Conservation (phyloP, 1,140 invertebrate species). For the Pogonomyrmex californicus region DNA sequence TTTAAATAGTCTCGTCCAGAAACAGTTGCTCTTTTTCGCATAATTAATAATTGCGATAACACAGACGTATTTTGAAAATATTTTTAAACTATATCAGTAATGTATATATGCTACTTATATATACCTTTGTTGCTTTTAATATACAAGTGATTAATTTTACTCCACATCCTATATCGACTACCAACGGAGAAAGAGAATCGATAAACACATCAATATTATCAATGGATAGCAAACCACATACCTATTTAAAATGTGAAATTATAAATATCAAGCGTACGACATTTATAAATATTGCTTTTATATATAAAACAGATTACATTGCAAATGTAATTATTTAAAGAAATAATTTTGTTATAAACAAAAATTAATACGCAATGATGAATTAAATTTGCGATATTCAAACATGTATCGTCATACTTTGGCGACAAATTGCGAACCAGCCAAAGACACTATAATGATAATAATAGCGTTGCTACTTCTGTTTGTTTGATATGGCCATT, state of each 20-base stretch:
- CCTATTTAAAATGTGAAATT: constrained; percentile 5
- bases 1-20: neutral
- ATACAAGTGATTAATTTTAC: constrained; percentile 48
- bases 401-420: constrained; percentile 25
- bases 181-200: constrained; percentile 46
- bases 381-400: neutral
- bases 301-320: neutral
- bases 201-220: constrained; percentile 30
- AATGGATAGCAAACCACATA: constrained; percentile 50
- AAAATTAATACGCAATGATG: neutral
- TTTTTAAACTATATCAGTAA: neutral
- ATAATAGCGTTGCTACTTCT: constrained; percentile 44
- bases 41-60: neutral
- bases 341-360: constrained; percentile 3
- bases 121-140: constrained; percentile 31
- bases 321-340: neutral
- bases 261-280: neutral
- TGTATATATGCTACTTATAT: neutral
- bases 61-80: neutral
- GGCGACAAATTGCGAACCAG: constrained; percentile 51
- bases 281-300: neutral
- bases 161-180: constrained; percentile 36
- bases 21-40: neutral
- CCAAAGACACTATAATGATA: constrained; percentile 47
- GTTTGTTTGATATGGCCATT: constrained; percentile 61